Percentiles rank a stretch among this genome's conserved stretches.
Evolutionary conservation across 2,888 invertebrate species (phyloP).

Genomic region (Xylota sylvarum): DNA sequence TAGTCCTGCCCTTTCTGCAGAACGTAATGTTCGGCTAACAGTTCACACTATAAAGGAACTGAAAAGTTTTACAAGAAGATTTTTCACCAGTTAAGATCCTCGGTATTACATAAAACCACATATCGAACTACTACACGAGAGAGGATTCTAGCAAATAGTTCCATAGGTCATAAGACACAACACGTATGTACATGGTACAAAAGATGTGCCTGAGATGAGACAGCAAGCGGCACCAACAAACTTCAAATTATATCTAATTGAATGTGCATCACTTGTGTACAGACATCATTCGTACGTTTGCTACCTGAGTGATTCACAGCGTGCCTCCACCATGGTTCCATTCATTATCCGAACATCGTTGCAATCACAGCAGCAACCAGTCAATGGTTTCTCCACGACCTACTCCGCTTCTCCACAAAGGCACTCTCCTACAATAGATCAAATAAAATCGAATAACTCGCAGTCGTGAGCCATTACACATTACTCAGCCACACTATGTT

Average conservation of each 20-base stretch:
- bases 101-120: no score
- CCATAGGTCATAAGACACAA: background rate
- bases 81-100: no score
- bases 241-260: conserved; percentile 66
- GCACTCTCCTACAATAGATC: conserved; percentile 63
- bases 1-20: no score
- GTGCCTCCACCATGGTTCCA: conserved; percentile 43
- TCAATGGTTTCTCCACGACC: conserved; percentile 55
- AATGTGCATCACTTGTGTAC: conserved; percentile 60
- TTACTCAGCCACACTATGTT: conserved; percentile 65
- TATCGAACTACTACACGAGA: no score
- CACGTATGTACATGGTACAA: background rate
- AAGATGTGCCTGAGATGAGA: background rate
- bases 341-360: conserved; percentile 61
- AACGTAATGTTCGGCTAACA: no score
- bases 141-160: no score
- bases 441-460: conserved; percentile 73
- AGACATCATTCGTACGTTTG: conserved; percentile 30
- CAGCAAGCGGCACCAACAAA: conserved; percentile 1
- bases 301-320: conserved; percentile 60
- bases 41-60: no score
- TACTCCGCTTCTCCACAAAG: conserved; percentile 39
- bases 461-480: conserved; percentile 73
- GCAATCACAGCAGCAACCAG: conserved; percentile 26
- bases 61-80: no score